A percentile compares a stretch with the other conserved stretches of the same genome.
phyloP scores from a whole-genome alignment of 2,888 invertebrate species.

The Phyllotreta cruciferae region DNA sequence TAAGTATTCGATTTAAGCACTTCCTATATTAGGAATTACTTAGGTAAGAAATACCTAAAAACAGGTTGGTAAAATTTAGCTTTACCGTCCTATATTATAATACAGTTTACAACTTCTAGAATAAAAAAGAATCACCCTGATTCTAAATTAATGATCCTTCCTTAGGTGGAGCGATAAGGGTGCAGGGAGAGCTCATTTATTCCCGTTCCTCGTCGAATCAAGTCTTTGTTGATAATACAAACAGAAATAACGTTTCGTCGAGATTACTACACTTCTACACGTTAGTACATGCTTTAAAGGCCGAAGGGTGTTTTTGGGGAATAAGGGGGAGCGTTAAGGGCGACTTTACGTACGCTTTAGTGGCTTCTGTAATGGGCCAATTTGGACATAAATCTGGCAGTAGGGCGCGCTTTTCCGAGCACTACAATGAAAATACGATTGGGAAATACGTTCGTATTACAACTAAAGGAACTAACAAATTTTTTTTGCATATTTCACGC shows the following conservation, averaged over 20 bases:
- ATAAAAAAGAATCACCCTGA: too few species aligned
- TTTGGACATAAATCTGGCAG: conserved; percentile 38
- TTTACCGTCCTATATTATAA: too few species aligned
- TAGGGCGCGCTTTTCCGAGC: not conserved
- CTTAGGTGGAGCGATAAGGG: too few species aligned
- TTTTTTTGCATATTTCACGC: conserved; percentile 6
- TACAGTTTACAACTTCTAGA: too few species aligned
- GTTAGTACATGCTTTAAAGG: conserved; percentile 10
- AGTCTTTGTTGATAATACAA: conserved; percentile 21
- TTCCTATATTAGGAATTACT: too few species aligned
- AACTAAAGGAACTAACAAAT: too few species aligned
- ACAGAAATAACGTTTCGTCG: conserved; percentile 17
- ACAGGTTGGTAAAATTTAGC: too few species aligned
- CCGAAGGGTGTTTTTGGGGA: not conserved
- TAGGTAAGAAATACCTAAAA: too few species aligned
- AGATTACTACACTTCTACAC: conserved; percentile 20
- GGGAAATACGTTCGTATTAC: not conserved
- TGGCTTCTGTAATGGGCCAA: conserved; percentile 54
- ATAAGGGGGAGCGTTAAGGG: conserved; percentile 5
- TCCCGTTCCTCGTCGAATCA: not conserved
- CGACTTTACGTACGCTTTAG: conserved; percentile 50
- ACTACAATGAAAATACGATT: not conserved
- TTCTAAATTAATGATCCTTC: too few species aligned
- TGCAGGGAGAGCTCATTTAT: too few species aligned
- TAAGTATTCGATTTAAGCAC: too few species aligned